Conservation (phyloP, 2,888 invertebrate species). For the Minunthozetes semirufus region DNA sequence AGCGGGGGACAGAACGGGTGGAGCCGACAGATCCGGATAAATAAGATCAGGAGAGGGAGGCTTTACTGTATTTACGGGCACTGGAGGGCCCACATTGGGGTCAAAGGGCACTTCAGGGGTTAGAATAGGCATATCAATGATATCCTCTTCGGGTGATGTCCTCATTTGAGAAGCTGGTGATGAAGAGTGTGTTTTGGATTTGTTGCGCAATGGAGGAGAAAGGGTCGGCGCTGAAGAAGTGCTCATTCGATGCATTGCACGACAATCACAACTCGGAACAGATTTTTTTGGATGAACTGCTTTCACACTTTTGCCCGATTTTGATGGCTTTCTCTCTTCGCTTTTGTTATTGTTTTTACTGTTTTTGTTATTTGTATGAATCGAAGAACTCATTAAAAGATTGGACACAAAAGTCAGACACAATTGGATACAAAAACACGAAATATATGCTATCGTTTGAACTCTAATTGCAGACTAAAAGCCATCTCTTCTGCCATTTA, state of each 20-base stretch:
- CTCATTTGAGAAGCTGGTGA: neutral
- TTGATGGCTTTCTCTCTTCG: neutral
- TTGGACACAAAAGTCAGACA: neutral
- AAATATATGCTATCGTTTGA: too few relatives aligned
- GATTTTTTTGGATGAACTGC: neutral
- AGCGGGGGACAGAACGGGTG: neutral
- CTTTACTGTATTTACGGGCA: neutral
- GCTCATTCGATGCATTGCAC: neutral
- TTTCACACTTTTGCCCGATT: neutral
- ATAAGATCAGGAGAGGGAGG: neutral
- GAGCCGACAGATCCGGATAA: neutral
- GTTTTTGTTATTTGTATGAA: neutral
- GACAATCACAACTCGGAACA: neutral
- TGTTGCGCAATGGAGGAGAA: neutral
- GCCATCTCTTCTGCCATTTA: too few relatives aligned
- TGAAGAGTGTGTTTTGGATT: neutral
- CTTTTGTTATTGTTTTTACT: neutral
- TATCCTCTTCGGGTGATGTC: neutral
- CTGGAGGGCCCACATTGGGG: neutral
- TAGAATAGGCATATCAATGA: neutral
- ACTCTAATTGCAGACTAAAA: too few relatives aligned
- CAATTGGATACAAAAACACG: too few relatives aligned
- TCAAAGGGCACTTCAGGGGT: constrained; percentile 6
- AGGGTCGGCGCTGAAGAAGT: neutral
- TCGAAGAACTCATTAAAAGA: neutral